Percentiles rank a stretch among this genome's conserved stretches.
Conservation (phyloP, 2,888 invertebrate species). For the Gari tellinella region DNA sequence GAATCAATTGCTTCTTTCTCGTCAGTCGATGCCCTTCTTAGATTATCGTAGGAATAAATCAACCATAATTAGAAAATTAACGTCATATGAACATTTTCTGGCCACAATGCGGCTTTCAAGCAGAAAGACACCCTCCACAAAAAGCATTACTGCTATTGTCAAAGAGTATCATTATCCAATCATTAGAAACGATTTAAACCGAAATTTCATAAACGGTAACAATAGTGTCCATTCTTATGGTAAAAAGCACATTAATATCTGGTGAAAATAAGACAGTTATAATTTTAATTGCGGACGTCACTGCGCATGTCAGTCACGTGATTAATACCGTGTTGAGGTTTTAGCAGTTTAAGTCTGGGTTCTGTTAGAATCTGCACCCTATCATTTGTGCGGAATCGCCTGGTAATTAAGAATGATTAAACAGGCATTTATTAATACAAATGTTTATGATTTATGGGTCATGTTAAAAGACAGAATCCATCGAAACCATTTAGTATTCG, state of each 20-base stretch:
- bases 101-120: slow-evolving; percentile 36
- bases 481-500: too few relatives aligned
- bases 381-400: slow-evolving; percentile 25
- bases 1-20: too few relatives aligned
- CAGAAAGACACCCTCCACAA: slow-evolving; percentile 35
- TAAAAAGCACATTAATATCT: slow-evolving; percentile 46
- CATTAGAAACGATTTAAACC: slow-evolving; percentile 55
- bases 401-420: slow-evolving; percentile 32
- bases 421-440: slow-evolving; percentile 35
- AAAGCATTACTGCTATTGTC: slow-evolving; percentile 29
- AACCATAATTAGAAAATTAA: slow-evolving; percentile 53
- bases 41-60: slow-evolving; percentile 41
- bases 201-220: slow-evolving; percentile 55
- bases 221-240: slow-evolving; percentile 52
- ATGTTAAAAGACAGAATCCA: slow-evolving; percentile 3
- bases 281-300: slow-evolving; percentile 52
- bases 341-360: slow-evolving; percentile 34
- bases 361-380: slow-evolving; percentile 23
- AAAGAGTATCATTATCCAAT: slow-evolving; percentile 50
- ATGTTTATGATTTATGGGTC: slow-evolving; percentile 39
- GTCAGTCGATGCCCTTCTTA: too few relatives aligned
- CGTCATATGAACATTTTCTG: slow-evolving; percentile 35
- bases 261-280: slow-evolving; percentile 49
- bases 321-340: slow-evolving; percentile 50
- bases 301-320: slow-evolving; percentile 56